phyloP scores from a whole-genome alignment of 1,140 invertebrate genomes.

The Sitophilus oryzae region DNA sequence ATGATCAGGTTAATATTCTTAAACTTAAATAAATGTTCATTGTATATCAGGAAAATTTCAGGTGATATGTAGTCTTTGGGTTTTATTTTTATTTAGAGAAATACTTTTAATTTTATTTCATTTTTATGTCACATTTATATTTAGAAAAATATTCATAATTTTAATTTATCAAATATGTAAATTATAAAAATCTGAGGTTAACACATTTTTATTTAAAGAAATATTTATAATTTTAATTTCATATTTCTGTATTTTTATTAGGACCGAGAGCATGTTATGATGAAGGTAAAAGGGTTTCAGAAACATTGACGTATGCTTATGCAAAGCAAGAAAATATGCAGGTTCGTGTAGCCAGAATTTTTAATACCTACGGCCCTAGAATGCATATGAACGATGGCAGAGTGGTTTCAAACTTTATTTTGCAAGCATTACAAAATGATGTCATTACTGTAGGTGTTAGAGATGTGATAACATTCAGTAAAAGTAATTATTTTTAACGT shows the following conservation, averaged over 20 bases:
- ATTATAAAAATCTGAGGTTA: neutral
- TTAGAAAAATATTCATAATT: neutral
- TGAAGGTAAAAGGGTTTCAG: conserved; percentile 96
- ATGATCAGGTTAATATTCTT: too few relatives aligned
- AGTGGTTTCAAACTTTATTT: conserved; percentile 98
- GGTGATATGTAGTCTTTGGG: too few relatives aligned
- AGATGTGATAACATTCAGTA: too few relatives aligned
- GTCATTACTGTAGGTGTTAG: conserved; percentile 87
- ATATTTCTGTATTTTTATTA: conserved; percentile 38
- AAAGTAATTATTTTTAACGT: conserved; percentile 25
- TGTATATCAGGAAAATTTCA: too few relatives aligned
- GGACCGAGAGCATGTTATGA: conserved; percentile 96
- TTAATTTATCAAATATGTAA: neutral
- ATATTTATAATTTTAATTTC: neutral
- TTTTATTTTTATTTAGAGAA: too few relatives aligned
- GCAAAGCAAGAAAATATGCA: conserved; percentile 92
- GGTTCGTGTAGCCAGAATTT: conserved; percentile 94
- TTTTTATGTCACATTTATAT: neutral
- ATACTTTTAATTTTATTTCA: neutral
- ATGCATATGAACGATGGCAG: conserved; percentile 99
- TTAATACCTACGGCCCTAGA: conserved; percentile 98
- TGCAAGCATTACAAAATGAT: conserved; percentile 92
- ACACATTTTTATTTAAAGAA: too few relatives aligned
- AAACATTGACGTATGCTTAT: conserved; percentile 95
- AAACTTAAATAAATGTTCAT: too few relatives aligned